These are phyloP conservation scores for Cisticola juncidis DNA, from an alignment of 2,113 vertebrate genomes.

Conservation along the genomic window DNA sequence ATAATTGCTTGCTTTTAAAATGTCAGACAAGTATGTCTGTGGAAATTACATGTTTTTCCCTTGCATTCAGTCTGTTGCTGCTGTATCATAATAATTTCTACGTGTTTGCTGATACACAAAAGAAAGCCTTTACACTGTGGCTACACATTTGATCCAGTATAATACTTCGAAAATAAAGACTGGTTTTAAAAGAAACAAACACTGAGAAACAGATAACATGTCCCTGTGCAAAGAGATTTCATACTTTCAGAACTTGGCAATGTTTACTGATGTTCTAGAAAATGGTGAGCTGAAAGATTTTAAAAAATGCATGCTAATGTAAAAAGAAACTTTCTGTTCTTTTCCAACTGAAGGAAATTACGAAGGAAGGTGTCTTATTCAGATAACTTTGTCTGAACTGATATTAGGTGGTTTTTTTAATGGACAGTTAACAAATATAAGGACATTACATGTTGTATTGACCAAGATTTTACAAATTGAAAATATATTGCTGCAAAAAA, in stretches of 20 bases:
- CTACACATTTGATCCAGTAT: background rate
- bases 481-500: background rate
- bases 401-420: background rate
- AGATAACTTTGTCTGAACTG: background rate
- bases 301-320: conserved; percentile 20
- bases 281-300: conserved; percentile 52
- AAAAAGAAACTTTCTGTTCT: conserved; percentile 15
- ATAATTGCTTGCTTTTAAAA: background rate
- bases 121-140: background rate
- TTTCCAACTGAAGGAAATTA: background rate
- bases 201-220: background rate
- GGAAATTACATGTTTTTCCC: background rate
- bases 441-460: background rate
- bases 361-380: background rate
- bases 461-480: background rate
- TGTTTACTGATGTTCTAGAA: background rate
- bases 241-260: background rate
- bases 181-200: background rate
- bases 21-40: background rate
- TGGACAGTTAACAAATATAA: background rate
- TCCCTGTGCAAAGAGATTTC: background rate
- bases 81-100: background rate
- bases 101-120: background rate
- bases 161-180: background rate
- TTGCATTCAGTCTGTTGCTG: background rate